Percentiles rank a stretch among this genome's conserved stretches.
phyloP scores from a whole-genome alignment of 2,797 vertebrate genomes.

The Spatula clypeata region DNA sequence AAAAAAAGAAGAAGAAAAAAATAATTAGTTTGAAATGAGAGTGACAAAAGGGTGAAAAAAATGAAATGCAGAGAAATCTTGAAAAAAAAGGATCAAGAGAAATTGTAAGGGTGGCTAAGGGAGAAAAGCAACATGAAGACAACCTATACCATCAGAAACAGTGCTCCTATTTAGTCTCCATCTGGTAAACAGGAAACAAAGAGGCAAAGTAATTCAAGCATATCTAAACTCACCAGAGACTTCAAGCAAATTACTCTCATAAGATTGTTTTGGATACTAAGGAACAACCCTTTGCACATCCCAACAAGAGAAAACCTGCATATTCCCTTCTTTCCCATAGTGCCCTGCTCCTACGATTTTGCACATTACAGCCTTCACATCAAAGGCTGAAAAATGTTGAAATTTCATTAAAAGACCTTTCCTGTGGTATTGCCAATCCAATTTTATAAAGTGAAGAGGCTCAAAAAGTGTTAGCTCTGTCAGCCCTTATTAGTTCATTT shows the following conservation, averaged over 20 bases:
- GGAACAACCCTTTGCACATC: neutral
- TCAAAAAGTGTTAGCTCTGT: neutral
- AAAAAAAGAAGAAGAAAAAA: neutral
- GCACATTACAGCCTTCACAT: neutral
- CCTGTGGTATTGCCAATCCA: neutral
- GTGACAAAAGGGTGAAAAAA: neutral
- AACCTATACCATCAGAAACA: neutral
- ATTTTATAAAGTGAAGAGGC: slow-evolving; percentile 16
- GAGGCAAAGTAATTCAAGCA: neutral
- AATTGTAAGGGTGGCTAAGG: neutral
- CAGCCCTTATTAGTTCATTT: slow-evolving; percentile 24
- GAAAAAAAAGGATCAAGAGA: neutral
- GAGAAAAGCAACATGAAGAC: neutral
- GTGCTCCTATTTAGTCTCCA: neutral
- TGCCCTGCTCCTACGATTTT: neutral
- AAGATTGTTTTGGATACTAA: neutral
- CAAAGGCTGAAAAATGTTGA: neutral
- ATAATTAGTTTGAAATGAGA: neutral
- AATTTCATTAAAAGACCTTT: slow-evolving; percentile 27
- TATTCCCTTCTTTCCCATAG: neutral
- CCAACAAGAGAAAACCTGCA: neutral
- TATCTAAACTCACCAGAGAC: neutral
- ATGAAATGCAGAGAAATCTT: neutral
- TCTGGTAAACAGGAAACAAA: neutral
- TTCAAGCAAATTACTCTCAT: neutral